Evolutionary conservation across 1,140 invertebrate genomes (phyloP).

Genomic region (Diabrotica undecimpunctata): DNA sequence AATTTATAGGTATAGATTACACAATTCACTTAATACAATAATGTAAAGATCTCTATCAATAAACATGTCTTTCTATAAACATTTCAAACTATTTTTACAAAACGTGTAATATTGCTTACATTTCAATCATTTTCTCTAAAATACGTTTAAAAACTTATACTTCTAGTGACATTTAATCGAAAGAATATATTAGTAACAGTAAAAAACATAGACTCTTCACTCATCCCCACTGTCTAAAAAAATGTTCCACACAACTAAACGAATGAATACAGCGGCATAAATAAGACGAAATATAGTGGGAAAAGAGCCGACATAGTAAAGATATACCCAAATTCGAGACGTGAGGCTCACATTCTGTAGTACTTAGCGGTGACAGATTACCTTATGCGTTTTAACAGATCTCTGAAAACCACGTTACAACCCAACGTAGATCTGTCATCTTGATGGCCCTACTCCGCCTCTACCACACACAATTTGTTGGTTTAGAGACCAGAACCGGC

Average conservation of each 20-base stretch:
- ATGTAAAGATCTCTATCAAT: too few relatives aligned
- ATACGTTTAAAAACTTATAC: background rate
- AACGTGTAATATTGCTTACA: too few relatives aligned
- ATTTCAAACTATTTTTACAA: too few relatives aligned
- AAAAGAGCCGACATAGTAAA: background rate
- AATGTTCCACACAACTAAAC: background rate
- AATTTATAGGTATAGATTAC: too few relatives aligned
- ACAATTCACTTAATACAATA: too few relatives aligned
- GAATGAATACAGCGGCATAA: background rate
- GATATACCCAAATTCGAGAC: background rate
- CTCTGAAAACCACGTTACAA: conserved; percentile 9
- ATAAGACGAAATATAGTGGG: background rate
- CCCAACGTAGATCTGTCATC: conserved; percentile 14
- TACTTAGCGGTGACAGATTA: conserved; percentile 16
- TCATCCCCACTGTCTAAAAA: background rate
- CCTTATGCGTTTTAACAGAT: conserved; percentile 7
- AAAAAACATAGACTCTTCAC: background rate
- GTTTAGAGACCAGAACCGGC: background rate
- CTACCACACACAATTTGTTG: conserved; percentile 4
- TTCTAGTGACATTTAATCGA: background rate
- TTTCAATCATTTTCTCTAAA: too few relatives aligned
- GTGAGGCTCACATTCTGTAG: conserved; percentile 6
- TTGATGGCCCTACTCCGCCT: background rate
- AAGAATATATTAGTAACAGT: background rate
- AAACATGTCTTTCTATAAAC: too few relatives aligned